Evolutionary conservation across 2,113 vertebrate species (phyloP), one percentile per base, ranked within the genome.

Genomic region (Triplophysa tibetana): DNA sequence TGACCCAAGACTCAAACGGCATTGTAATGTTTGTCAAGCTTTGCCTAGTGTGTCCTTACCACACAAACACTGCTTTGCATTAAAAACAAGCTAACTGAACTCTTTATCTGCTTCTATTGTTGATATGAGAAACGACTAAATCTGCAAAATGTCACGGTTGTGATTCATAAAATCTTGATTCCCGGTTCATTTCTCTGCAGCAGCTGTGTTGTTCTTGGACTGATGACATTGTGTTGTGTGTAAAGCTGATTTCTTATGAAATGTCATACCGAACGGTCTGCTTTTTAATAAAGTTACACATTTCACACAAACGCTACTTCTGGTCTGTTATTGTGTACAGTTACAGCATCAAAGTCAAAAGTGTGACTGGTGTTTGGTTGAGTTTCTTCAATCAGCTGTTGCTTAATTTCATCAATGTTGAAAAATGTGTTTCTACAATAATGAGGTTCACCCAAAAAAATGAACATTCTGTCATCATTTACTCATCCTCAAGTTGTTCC

Each of bases 201-300:
- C 87, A 86, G 81, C 85, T 86, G 76, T 17, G 88, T 86, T 89
- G 78, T 86, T 70, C 89, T 81, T 74, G 48, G 58, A 68, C 69
- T 80, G 70, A 85, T 80, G 70, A 85, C 65, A 80, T 82, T 90
- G 85, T 89, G 87, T 90, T 88, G 86, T 91, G 85, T 68, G 85
- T 88, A 64, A 88, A 88, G 84, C 84, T 87, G 82, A 88, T 91
- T 92, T 88, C 82, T 91, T 92, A 78, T 91, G 2, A 45, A 45
- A 45, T 12, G 43, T 45, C 43, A 11, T 45, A 91, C 89, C 88
- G 86, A 92, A 90, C 88, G 90, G 85, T 88, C 83, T 90, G 91
- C 91, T 93, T 92, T 92, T 86, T 92, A 93, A 93, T 92, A 92
- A 93, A 93, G 90, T 76, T 89, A 86, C 81, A 90, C 87, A 91